phyloP scores from a whole-genome alignment of 2,888 invertebrate genomes.

The Teinopalpus imperialis region DNA sequence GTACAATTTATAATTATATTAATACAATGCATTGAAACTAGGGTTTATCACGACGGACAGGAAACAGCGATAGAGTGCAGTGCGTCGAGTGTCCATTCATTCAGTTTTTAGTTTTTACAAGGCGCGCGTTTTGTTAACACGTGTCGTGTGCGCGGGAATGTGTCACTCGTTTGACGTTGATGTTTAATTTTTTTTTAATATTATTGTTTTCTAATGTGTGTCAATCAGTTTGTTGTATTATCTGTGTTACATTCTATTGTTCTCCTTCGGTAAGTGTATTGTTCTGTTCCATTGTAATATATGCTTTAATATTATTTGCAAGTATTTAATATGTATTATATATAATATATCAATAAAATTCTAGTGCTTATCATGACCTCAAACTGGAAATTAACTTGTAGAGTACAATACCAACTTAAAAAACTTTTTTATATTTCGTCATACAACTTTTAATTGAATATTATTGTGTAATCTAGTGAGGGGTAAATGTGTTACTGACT shows the following conservation, averaged over 20 bases:
- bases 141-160: constrained; percentile 32
- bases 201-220: constrained; percentile 19
- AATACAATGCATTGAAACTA: constrained; percentile 27
- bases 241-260: constrained; percentile 4
- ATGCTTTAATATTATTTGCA: no score
- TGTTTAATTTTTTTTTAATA: constrained; percentile 30
- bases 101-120: constrained; percentile 71
- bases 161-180: not conserved
- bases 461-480: no score
- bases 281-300: no score
- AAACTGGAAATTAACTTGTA: no score
- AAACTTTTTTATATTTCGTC: no score
- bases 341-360: no score
- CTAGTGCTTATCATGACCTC: no score
- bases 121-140: constrained; percentile 55
- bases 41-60: constrained; percentile 62
- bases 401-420: no score
- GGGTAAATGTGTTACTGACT: no score
- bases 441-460: no score
- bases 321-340: no score
- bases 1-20: no score
- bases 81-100: constrained; percentile 46
- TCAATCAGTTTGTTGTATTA: constrained; percentile 14
- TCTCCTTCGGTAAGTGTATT: not conserved
- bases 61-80: constrained; percentile 53